A percentile compares a stretch with the other conserved stretches of the same genome.
phyloP scores from a whole-genome alignment of 2,888 invertebrate species.

The Didymodactylos carnosus region DNA sequence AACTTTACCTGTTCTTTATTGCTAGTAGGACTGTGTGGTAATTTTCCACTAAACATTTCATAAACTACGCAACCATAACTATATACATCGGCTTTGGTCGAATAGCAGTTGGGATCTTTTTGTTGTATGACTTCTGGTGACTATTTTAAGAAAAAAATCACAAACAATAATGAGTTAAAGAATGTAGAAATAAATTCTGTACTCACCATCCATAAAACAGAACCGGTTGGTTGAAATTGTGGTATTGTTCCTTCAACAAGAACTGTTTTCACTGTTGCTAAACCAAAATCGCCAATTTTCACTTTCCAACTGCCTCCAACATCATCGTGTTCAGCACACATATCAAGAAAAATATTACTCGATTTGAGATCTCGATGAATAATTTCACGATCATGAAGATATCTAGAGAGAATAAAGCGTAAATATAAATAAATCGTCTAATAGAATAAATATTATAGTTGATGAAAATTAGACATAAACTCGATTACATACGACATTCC shows the following conservation, averaged over 20 bases:
- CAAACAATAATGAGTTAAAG: background rate
- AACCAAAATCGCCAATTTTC: conserved; percentile 93
- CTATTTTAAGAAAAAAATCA: conserved; percentile 23
- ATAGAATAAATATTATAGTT: no score
- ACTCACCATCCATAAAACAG: conserved; percentile 82
- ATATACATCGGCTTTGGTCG: conserved; percentile 96
- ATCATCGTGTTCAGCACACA: background rate
- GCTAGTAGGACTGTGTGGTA: conserved; percentile 50
- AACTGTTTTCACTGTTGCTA: conserved; percentile 88
- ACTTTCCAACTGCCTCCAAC: conserved; percentile 48
- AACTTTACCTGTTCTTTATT: conserved; percentile 5
- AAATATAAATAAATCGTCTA: background rate
- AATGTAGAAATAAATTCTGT: background rate
- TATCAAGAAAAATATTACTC: conserved; percentile 44
- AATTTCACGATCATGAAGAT: conserved; percentile 85
- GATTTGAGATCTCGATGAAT: conserved; percentile 95
- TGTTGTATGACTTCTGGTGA: conserved; percentile 97
- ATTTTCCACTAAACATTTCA: conserved; percentile 69
- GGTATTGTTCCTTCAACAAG: conserved; percentile 72
- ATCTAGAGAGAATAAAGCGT: background rate
- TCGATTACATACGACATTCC: conserved; percentile 59
- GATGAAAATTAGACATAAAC: no score
- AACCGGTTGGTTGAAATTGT: conserved; percentile 44
- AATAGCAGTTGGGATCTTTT: conserved; percentile 86
- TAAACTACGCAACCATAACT: conserved; percentile 92